Conservation (phyloP, 2,797 vertebrate species). For the Emys orbicularis region DNA sequence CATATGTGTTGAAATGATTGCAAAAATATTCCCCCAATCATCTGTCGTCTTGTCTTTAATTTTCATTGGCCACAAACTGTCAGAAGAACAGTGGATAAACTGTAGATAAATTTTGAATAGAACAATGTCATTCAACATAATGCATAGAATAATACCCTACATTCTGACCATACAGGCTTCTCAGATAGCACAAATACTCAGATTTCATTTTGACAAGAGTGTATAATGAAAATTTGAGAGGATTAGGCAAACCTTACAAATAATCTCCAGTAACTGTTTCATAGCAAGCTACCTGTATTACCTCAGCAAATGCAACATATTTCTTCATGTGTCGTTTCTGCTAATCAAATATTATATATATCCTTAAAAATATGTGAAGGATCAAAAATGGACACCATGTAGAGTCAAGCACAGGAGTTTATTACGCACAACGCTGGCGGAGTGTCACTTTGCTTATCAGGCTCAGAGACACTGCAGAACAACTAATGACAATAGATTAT, state of each 20-base stretch:
- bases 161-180: background rate
- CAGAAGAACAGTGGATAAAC: background rate
- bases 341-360: no score
- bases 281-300: background rate
- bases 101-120: background rate
- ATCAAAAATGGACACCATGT: no score
- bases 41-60: background rate
- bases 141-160: background rate
- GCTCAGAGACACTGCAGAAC: no score
- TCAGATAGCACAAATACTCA: background rate
- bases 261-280: background rate
- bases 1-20: background rate
- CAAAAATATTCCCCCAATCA: background rate
- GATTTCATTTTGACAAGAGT: background rate
- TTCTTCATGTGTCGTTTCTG: background rate
- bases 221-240: background rate
- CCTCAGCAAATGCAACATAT: background rate
- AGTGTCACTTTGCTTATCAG: no score
- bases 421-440: no score
- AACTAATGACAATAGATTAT: no score
- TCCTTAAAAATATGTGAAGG: no score
- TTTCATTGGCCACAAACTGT: background rate
- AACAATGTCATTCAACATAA: background rate
- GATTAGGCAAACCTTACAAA: background rate
- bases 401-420: no score